phyloP scores from a whole-genome alignment of 1,140 invertebrate genomes.

The Protaetia brevitarsis region DNA sequence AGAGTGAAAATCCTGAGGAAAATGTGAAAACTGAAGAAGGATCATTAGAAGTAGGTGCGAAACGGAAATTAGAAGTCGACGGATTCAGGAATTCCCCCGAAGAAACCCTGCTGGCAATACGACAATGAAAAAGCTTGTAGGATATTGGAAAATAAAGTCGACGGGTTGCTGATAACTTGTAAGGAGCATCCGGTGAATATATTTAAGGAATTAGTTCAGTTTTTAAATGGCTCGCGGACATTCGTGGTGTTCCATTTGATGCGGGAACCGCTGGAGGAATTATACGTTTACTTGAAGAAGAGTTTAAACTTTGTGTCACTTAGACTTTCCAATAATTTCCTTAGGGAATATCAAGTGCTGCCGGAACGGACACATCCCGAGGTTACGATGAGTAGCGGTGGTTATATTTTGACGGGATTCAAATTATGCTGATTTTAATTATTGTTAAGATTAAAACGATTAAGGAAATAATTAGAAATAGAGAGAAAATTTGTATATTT shows the following conservation, averaged over 20 bases:
- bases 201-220: constrained; percentile 68
- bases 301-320: constrained; percentile 67
- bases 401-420: constrained; percentile 71
- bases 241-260: constrained; percentile 80
- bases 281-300: constrained; percentile 73
- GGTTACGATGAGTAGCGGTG: constrained; percentile 71
- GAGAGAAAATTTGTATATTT: too few species aligned
- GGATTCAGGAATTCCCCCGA: constrained; percentile 21
- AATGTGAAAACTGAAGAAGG: constrained; percentile 26
- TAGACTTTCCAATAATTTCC: constrained; percentile 79
- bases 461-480: too few species aligned
- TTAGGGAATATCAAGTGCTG: constrained; percentile 86
- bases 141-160: constrained; percentile 62
- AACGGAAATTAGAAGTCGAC: constrained; percentile 32
- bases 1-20: constrained; percentile 21
- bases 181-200: constrained; percentile 84
- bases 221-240: constrained; percentile 72
- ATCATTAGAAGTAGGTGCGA: constrained; percentile 33
- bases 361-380: constrained; percentile 80
- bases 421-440: constrained; percentile 46
- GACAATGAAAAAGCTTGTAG: constrained; percentile 62
- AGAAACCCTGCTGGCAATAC: constrained; percentile 62
- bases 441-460: background rate
- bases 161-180: constrained; percentile 74
- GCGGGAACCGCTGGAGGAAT: constrained; percentile 77